Base-by-base conservation (phyloP, 2,888 invertebrate species). In the Candidula unifasciata region DNA sequence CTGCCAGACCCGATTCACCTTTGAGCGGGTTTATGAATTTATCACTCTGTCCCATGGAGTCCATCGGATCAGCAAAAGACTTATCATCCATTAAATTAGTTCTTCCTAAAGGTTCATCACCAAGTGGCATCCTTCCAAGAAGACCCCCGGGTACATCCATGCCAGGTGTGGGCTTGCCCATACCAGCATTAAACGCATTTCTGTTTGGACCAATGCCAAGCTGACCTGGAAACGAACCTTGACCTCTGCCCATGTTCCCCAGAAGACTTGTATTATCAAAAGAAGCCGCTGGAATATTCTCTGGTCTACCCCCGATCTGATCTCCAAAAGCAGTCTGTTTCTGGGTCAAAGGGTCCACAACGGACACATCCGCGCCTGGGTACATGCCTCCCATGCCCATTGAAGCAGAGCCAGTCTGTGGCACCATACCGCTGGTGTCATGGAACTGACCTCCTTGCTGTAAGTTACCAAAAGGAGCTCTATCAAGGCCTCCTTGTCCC, bases 311-410 rank as follows among this genome's bases (percentile, higher is more conserved):
- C 0, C 44, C 52, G 10, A 69, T 33, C 30, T 69, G 69, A 0
- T 82, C 74, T 27, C 73, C 73, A 37, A 82, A 66, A 5, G 74
- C 5, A 44, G 54, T 5, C 27, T 3, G 74, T 21, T 82, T 82
- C 21, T 30, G 73, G 18, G 37, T 21, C 44, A 73, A 1, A 27
- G 69, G 8, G n/a, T 27, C 74, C 16, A 35, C 2, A 16, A 3
- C 5, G n/a, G 71, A 10, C 27, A 81, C 60, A 2, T 71, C 69
- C 13, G 52, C 60, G 3, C 35, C 54, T 27, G 57, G 73, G 13
- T 54, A 71, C 71, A 71, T 71, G 2, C 71, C 69, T 71, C 81
- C 71, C 13, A 81, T 69, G 10, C 82, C 82, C 30, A 82, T 37
- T 2, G 74, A 0, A 57, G 57, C 30, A 35, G n/a, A n/a, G 0